Evolutionary conservation across 2,797 vertebrate genomes (phyloP), one percentile per base, ranked within the genome.

Genomic region (Denticeps clupeoides): DNA sequence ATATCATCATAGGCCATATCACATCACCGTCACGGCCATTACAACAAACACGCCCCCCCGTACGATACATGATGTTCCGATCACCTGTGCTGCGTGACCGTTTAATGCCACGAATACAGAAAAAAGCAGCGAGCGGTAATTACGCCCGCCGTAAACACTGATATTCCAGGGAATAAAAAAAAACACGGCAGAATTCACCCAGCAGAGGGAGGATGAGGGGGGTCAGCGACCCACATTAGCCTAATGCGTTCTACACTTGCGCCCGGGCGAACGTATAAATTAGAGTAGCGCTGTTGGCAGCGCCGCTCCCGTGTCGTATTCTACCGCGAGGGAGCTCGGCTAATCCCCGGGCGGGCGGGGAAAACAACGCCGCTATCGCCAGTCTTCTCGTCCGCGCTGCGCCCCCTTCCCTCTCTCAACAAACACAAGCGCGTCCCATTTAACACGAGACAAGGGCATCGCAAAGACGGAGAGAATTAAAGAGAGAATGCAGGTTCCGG

Each of bases 51-150:
- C n/a, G n/a, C n/a, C n/a, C n/a, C n/a, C n/a, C n/a, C n/a, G n/a
- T n/a, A n/a, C n/a, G n/a, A n/a, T n/a, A n/a, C n/a, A n/a, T n/a
- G n/a, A n/a, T n/a, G n/a, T n/a, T n/a, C n/a, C n/a, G n/a, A n/a
- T n/a, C n/a, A n/a, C n/a, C n/a, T n/a, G n/a, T n/a, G n/a, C n/a
- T n/a, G n/a, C n/a, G n/a, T n/a, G n/a, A n/a, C n/a, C n/a, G n/a
- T n/a, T n/a, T n/a, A n/a, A n/a, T n/a, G n/a, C n/a, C n/a, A n/a
- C n/a, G n/a, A n/a, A n/a, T n/a, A n/a, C n/a, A n/a, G n/a, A n/a
- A n/a, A n/a, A 65, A 57, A 67, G 64, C 62, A 33, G 49, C 9
- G 57, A 49, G 59, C 62, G 54, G 58, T 76, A 78, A 82, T 81
- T 77, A 79, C 49, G 6, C 21, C n/a, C 6, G 12, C 50, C 5